Percentiles rank a stretch among this genome's conserved stretches.
Evolutionary conservation across 2,113 vertebrate genomes (phyloP).

Genomic region (Petaurus breviceps): DNA sequence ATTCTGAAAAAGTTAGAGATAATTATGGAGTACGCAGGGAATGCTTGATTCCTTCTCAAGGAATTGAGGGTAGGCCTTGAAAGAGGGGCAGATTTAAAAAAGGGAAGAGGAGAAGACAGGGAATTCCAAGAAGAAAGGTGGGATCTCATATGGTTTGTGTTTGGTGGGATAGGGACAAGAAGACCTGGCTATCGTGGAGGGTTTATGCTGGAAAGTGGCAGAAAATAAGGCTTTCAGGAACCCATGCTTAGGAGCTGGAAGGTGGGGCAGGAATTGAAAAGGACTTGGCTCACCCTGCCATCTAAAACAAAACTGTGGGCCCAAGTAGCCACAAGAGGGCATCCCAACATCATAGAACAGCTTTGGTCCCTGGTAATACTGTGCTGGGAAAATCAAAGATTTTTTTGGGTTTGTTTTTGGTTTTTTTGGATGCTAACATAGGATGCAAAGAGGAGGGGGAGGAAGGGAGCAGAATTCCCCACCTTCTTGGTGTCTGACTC

Average conservation of each 20-base stretch:
- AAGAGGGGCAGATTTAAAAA: background rate
- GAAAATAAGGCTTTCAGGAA: background rate
- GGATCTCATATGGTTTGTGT: background rate
- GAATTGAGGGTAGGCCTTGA: background rate
- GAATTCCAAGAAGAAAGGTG: background rate
- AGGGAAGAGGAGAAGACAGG: background rate
- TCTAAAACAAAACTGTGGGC: background rate
- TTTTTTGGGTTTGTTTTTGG: background rate
- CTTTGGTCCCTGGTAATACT: background rate
- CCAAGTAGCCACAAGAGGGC: conserved; percentile 3
- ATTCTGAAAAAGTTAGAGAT: background rate
- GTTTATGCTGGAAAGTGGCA: background rate
- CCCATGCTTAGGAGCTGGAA: background rate
- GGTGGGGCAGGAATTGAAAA: background rate
- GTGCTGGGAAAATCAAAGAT: background rate
- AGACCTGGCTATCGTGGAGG: background rate
- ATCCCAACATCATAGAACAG: background rate
- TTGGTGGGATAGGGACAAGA: background rate
- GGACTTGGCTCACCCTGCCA: background rate
- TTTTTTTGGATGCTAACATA: background rate
- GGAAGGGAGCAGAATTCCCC: background rate
- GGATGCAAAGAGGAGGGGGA: background rate
- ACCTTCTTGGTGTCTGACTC: background rate
- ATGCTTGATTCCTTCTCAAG: background rate
- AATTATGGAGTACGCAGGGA: background rate